Base-by-base conservation (phyloP, 2,113 vertebrate genomes). In the Calidris pugnax region DNA sequence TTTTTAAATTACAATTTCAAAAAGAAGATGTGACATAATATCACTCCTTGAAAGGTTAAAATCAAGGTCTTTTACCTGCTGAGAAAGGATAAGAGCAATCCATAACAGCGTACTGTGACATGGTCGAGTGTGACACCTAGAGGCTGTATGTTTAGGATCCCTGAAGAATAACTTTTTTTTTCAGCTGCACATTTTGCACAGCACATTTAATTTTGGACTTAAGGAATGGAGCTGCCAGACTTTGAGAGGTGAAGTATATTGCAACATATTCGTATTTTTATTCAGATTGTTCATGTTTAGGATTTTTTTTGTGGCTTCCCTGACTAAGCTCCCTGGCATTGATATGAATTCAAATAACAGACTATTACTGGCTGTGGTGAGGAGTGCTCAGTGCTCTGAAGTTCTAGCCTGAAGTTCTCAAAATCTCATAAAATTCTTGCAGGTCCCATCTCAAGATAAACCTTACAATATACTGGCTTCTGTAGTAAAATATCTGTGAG, bases 41-140 rank as follows among this genome's bases (percentile, higher is more conserved):
- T 10, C 33, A 56, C 35, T 62, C 22, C 4, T 50, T 67, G 26
- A 73, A 64, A 77, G 10, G 8, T 11, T 24, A 51, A 87, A 84
- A 63, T 56, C 24, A 50, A 62, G 9, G 30, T 57, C 23, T 69
- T 13, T 62, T 72, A 73, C 35, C 32, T 90, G 13, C 45, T 56
- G 5, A 23, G 50, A 47, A 94, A 80, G 71, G n/a, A 23, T 47
- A 80, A 55, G 6, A 88, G 67, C 45, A 94, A 77, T 27, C 22
- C 50, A 1, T 84, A 66, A n/a, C 48, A 90, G 78, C 4, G 2
- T 85, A 48, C 43, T 73, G 55, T 93, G 95, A 63, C 26, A 3
- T 96, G 96, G 94, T 95, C 56, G 96, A 97, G 97, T 97, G 91
- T 96, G 98, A 98, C 98, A 98, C 96, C 98, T 98, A 98, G 98